A percentile compares a stretch with the other conserved stretches of the same genome.
phyloP scores from a whole-genome alignment of 2,113 vertebrate genomes.

The Ochotona princeps region DNA sequence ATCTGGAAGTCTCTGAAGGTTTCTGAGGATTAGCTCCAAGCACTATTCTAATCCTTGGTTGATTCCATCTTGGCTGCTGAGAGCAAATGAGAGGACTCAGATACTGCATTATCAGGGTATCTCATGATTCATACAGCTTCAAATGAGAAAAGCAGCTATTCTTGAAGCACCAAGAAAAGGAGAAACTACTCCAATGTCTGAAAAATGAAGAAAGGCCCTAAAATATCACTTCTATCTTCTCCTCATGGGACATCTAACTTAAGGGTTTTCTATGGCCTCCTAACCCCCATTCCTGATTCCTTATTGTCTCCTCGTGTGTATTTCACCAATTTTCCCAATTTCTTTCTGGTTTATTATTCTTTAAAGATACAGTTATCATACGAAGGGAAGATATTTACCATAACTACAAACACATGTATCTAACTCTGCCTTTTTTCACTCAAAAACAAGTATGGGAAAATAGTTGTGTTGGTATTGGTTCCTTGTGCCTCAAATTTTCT shows the following conservation, averaged over 20 bases:
- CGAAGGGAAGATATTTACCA: background rate
- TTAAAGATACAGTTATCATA: slow-evolving; percentile 27
- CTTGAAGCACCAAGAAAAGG: background rate
- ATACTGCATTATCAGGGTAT: background rate
- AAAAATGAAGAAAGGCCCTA: slow-evolving; percentile 18
- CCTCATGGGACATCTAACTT: background rate
- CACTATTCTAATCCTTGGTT: background rate
- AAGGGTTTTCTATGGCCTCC: background rate
- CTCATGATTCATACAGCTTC: background rate
- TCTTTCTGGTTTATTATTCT: background rate
- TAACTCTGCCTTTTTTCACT: background rate
- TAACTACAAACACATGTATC: background rate
- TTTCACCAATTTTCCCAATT: background rate
- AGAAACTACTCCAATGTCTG: background rate
- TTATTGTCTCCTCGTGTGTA: background rate
- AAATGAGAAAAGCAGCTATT: slow-evolving; percentile 24
- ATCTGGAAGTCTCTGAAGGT: background rate
- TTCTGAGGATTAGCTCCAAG: background rate
- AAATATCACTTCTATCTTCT: background rate
- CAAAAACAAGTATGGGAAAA: background rate
- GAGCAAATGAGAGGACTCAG: background rate
- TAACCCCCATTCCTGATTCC: background rate
- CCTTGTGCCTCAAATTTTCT: background rate
- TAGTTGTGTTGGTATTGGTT: background rate
- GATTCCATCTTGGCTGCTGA: background rate